phyloP scores from a whole-genome alignment of 1,140 invertebrate species.

The Lepidurus couesii region DNA sequence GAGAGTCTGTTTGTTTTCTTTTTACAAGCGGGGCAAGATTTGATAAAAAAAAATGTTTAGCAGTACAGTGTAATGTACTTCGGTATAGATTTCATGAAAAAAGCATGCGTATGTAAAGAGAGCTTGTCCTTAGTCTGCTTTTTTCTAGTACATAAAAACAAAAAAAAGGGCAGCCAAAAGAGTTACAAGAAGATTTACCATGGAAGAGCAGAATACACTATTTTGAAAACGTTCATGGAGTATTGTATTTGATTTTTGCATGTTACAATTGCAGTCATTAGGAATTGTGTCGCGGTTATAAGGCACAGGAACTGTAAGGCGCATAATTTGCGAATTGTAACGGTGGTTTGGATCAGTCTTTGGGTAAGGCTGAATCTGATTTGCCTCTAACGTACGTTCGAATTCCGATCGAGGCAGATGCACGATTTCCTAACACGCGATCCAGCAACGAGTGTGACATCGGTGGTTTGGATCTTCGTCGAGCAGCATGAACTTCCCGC shows the following conservation, averaged over 20 bases:
- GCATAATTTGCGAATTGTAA: background rate
- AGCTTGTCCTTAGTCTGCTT: conserved; percentile 13
- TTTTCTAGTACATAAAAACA: background rate
- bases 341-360: conserved; percentile 42
- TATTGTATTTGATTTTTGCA: background rate
- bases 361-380: conserved; percentile 74
- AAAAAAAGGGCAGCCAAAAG: conserved; percentile 13
- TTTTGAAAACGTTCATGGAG: conserved; percentile 12
- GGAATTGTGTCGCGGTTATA: background rate
- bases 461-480: conserved; percentile 67
- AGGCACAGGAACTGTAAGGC: background rate
- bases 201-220: conserved; percentile 15
- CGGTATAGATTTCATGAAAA: conserved; percentile 1
- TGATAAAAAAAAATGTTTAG: background rate
- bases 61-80: background rate
- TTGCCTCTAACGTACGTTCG: conserved; percentile 72
- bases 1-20: background rate
- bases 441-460: conserved; percentile 63
- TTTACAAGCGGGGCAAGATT: background rate
- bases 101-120: background rate
- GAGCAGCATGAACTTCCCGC: conserved; percentile 66
- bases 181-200: conserved; percentile 8
- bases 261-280: background rate
- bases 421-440: conserved; percentile 69
- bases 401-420: conserved; percentile 50